These are phyloP conservation scores for Pluvianellus socialis DNA, from an alignment of 2,113 vertebrate genomes.

Conservation along the genomic window DNA sequence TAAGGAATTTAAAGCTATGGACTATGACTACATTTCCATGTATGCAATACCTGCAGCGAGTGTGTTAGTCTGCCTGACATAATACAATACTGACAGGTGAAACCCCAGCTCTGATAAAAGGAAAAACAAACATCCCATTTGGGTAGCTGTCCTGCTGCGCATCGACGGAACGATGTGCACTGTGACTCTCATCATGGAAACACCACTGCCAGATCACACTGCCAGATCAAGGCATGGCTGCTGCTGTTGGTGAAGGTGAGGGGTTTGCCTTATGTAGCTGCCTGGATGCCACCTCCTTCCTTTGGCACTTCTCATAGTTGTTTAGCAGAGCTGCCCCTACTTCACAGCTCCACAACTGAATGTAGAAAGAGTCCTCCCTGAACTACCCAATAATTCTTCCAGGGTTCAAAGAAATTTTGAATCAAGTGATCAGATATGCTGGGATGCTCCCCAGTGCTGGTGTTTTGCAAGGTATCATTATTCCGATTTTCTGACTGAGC, in stretches of 20 bases:
- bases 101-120: background rate
- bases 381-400: background rate
- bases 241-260: fast-evolving
- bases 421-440: background rate
- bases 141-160: background rate
- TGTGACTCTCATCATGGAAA: background rate
- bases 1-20: background rate
- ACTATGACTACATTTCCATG: background rate
- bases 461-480: background rate
- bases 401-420: background rate
- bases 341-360: background rate
- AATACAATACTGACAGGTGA: background rate
- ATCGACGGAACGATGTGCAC: background rate
- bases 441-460: background rate
- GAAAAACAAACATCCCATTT: background rate
- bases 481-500: background rate
- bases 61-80: background rate
- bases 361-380: background rate
- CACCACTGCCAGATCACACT: background rate
- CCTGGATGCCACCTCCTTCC: background rate
- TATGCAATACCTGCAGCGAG: background rate
- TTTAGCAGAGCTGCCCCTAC: background rate
- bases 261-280: background rate
- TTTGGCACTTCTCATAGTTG: background rate
- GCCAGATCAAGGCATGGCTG: background rate